Evolutionary conservation across 2,888 invertebrate genomes (phyloP).

Genomic region (Teleogryllus oceanicus): DNA sequence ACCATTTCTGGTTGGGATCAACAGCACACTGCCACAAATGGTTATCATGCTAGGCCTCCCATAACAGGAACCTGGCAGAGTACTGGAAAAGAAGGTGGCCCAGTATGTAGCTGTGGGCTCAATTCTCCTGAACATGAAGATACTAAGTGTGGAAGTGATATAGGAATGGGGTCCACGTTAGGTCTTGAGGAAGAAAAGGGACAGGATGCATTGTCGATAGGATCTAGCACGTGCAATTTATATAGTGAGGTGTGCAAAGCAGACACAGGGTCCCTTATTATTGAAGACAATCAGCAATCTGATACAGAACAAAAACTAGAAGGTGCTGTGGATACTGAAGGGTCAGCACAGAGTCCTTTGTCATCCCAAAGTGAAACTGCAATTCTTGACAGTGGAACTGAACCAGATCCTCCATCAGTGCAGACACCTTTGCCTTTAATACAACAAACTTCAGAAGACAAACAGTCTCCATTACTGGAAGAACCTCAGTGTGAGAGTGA

Average conservation of each 20-base stretch:
- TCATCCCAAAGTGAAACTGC: conserved; percentile 19
- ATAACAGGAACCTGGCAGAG: conserved; percentile 27
- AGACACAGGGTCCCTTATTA: conserved; percentile 26
- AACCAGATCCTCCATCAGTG: background rate
- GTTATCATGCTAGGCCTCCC: conserved; percentile 42
- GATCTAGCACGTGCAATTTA: conserved; percentile 35
- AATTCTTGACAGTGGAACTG: background rate
- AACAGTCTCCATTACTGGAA: background rate
- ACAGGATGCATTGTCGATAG: conserved; percentile 31
- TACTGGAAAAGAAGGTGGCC: background rate
- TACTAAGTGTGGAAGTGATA: conserved; percentile 29
- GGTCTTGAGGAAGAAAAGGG: conserved; percentile 32
- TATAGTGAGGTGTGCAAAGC: conserved; percentile 35
- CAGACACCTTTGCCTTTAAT: background rate
- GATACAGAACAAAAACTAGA: conserved; percentile 45
- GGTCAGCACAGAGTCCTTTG: conserved; percentile 5
- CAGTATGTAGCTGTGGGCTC: conserved; percentile 28
- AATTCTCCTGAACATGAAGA: conserved; percentile 27
- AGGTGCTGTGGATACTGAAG: conserved; percentile 37
- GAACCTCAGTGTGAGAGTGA: no score
- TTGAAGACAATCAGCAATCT: conserved; percentile 46
- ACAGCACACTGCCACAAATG: conserved; percentile 45
- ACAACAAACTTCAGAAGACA: background rate
- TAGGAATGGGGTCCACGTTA: conserved; percentile 18
- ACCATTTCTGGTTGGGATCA: conserved; percentile 95